phyloP scores from a whole-genome alignment of 1,140 invertebrate genomes.

The Forficula auricularia region DNA sequence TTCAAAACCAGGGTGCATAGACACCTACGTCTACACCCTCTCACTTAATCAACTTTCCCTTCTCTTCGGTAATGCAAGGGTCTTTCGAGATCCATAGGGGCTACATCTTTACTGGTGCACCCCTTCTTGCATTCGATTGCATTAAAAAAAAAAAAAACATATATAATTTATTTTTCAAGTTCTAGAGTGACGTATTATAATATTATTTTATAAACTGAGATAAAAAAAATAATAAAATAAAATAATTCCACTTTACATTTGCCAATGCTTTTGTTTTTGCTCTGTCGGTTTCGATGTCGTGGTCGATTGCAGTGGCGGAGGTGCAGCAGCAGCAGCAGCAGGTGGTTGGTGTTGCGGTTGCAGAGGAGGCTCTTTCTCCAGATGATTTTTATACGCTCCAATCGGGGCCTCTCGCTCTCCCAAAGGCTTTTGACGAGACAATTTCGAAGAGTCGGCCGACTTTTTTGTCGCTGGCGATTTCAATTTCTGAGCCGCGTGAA shows the following conservation, averaged over 20 bases:
- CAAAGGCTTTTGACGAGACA: background rate
- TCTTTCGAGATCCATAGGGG: too few relatives aligned
- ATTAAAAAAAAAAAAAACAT: too few relatives aligned
- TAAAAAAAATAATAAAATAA: background rate
- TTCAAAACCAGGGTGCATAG: too few relatives aligned
- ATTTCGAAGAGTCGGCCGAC: background rate
- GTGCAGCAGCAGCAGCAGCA: conserved; percentile 3
- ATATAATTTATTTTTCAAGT: too few relatives aligned
- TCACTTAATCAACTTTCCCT: too few relatives aligned
- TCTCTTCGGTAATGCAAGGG: too few relatives aligned
- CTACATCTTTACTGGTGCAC: too few relatives aligned
- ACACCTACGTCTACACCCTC: too few relatives aligned
- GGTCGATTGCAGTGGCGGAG: conserved; percentile 2
- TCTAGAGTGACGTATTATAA: too few relatives aligned
- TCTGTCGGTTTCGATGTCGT: background rate
- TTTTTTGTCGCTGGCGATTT: background rate
- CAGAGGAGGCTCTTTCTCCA: conserved; percentile 2
- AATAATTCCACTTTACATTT: conserved; percentile 14
- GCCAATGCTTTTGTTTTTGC: conserved; percentile 15
- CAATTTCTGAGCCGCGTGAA: background rate
- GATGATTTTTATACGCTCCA: background rate
- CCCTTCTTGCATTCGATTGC: too few relatives aligned
- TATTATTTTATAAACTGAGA: too few relatives aligned
- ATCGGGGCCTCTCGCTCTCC: too few relatives aligned
- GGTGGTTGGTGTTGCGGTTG: background rate